Conservation (phyloP, 2,888 invertebrate species). For the Ophion ventricosus region DNA sequence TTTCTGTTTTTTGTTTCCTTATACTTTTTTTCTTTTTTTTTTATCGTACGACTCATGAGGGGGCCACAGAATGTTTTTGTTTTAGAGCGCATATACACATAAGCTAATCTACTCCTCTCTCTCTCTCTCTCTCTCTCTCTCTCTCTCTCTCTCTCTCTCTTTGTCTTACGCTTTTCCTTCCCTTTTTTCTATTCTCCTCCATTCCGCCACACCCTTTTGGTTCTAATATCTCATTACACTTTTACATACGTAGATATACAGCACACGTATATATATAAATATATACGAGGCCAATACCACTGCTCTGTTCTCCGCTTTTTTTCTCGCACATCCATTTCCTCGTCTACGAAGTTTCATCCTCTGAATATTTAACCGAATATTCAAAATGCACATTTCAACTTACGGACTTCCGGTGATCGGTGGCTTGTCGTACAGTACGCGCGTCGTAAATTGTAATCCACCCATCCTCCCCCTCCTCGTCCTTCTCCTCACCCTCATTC, state of each 20-base stretch:
- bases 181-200: constrained; percentile 67
- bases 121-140: constrained; percentile 11
- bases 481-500: constrained; percentile 20
- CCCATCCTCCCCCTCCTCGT: not conserved
- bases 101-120: too few species aligned
- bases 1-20: constrained; percentile 47
- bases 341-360: not conserved
- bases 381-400: constrained; percentile 22
- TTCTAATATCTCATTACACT: too few species aligned
- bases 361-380: constrained; percentile 32
- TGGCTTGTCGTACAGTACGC: constrained; percentile 22
- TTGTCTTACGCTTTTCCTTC: constrained; percentile 70
- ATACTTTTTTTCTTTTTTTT: too few species aligned
- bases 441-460: constrained; percentile 19
- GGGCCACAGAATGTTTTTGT: too few species aligned
- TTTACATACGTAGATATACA: too few species aligned
- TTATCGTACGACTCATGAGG: not conserved
- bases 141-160: constrained; percentile 41
- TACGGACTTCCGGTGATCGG: constrained; percentile 65
- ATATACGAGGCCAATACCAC: too few species aligned
- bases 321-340: not conserved
- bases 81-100: too few species aligned
- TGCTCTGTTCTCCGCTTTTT: not conserved
- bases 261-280: too few species aligned
- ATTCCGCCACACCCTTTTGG: not conserved